phyloP scores from a whole-genome alignment of 2,888 invertebrate genomes.

The Cancer borealis region DNA sequence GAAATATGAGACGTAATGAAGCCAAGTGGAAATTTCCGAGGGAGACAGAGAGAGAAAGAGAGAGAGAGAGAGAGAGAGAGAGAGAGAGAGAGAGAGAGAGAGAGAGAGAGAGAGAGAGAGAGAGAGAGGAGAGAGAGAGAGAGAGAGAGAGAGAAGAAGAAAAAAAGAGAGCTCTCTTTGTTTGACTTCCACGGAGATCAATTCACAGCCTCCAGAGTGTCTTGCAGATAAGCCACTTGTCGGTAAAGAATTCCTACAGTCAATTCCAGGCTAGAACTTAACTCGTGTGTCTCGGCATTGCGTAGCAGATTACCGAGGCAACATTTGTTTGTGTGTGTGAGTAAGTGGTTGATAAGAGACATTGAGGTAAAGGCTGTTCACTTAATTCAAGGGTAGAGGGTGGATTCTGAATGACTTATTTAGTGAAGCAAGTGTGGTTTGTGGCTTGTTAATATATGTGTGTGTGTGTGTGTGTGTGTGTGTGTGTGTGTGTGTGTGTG shows the following conservation, averaged over 20 bases:
- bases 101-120: background rate
- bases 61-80: background rate
- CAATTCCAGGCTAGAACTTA: background rate
- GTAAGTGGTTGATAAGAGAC: background rate
- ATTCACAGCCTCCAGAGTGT: conserved; percentile 22
- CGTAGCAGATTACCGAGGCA: background rate
- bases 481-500: too few species aligned
- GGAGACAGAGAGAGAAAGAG: conserved; percentile 17
- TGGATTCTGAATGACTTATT: background rate
- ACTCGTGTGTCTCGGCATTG: background rate
- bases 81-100: too few species aligned
- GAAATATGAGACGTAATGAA: background rate
- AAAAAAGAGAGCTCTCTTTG: background rate
- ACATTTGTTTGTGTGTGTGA: background rate
- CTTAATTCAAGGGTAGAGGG: background rate
- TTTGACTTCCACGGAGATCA: background rate
- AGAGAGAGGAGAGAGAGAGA: too few species aligned
- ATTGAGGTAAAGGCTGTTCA: background rate
- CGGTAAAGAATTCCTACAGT: background rate
- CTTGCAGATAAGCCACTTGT: background rate
- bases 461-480: background rate
- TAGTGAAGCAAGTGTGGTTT: too few species aligned
- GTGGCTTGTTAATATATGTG: too few species aligned
- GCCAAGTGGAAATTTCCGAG: conserved; percentile 6
- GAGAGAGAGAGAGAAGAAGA: too few species aligned